Conservation (phyloP, 2,888 invertebrate genomes). For the Blastobasis lacticolella region DNA sequence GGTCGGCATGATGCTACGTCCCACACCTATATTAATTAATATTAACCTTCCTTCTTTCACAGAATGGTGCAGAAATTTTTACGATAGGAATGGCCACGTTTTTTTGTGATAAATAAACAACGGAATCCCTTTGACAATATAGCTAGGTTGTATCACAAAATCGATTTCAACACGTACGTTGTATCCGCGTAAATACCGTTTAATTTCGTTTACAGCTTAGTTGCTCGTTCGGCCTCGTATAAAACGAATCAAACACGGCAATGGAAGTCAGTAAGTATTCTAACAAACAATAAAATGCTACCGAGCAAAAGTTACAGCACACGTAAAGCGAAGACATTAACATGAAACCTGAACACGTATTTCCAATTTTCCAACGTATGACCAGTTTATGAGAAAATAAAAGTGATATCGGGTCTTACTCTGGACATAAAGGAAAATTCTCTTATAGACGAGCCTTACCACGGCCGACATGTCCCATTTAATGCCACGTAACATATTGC, state of each 20-base stretch:
- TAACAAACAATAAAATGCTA: conserved; percentile 25
- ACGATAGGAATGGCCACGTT: no score
- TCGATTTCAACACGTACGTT: no score
- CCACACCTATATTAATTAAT: no score
- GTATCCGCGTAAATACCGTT: neutral
- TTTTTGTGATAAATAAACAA: no score
- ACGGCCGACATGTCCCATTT: no score
- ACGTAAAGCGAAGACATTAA: conserved; percentile 30
- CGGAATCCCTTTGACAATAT: no score
- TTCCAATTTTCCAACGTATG: conserved; percentile 30
- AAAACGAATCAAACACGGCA: conserved; percentile 10
- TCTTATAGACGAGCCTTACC: neutral
- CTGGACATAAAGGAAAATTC: neutral
- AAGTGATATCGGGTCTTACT: conserved; percentile 7
- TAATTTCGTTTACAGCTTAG: neutral
- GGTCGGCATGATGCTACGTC: no score
- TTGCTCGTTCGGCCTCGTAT: conserved; percentile 1
- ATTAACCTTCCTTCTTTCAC: no score
- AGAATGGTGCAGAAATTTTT: no score
- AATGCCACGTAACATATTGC: no score
- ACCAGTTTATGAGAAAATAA: conserved; percentile 27
- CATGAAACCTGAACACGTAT: conserved; percentile 29
- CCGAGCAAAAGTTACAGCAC: conserved; percentile 28
- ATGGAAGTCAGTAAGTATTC: conserved; percentile 4
- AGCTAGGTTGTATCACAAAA: no score